Evolutionary conservation across 2,888 invertebrate genomes (phyloP), one percentile per base, ranked within the genome.

Genomic region (Xanthia icteritia): DNA sequence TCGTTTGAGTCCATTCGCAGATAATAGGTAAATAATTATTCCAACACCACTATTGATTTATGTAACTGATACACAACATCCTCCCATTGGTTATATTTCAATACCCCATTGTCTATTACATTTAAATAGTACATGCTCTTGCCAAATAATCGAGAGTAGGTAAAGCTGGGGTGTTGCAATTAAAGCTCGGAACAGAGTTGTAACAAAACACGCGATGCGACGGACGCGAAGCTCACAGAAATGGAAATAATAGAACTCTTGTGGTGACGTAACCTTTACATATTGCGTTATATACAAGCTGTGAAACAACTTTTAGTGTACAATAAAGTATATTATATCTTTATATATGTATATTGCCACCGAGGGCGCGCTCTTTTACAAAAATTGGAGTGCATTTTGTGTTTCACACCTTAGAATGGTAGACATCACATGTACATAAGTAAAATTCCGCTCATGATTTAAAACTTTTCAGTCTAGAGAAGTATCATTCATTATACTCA

Each of bases 21-120:
- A 48, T 20, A 31, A 36, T 20, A 51, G 20, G 0, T 6, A 51
- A 20, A 51, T 61, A 60, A 80, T 66, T 61, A 63, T 77, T 71
- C 39, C 56, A 68, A 72, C 39, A 73, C 54, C 69, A 81, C 31
- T 31, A 75, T 74, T 77, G 77, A 83, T 84, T 66, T 78, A 81
- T 83, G 85, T 64, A 84, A 78, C 31, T 67, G 60, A 78, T 56
- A 83, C 83, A 61, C 60, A 23, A 64, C 56, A 72, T 83, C 81
- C 83, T 77, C 54, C 85, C 72, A 83, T 77, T 77, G 81, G 51
- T 63, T 42, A 74, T 67, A 58, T 71, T 83, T 84, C 77, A 83
- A 81, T 83, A 80, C 80, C 11, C 82, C 54, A 83, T 83, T 83
- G 82, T 83, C 72, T 83, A 69, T 68, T 79, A 65, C 6, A 83